A percentile compares a stretch with the other conserved stretches of the same genome.
Evolutionary conservation across 1,140 invertebrate species (phyloP).

Genomic region (Rhopalosiphum padi): DNA sequence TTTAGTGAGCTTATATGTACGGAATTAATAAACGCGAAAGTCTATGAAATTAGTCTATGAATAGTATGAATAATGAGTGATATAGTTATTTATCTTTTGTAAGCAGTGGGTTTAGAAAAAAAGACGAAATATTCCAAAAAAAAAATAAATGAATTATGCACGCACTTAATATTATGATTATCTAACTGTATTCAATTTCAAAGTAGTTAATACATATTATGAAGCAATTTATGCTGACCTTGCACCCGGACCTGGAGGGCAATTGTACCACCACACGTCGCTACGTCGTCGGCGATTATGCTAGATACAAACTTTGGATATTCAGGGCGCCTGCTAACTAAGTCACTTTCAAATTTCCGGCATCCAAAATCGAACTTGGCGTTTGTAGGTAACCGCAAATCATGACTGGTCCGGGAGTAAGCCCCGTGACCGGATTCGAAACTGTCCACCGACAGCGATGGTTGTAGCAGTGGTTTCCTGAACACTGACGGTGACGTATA

Average conservation of each 20-base stretch:
- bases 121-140: no score
- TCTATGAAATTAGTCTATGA: no score
- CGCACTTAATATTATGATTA: neutral
- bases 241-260: constrained; percentile 18
- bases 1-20: no score
- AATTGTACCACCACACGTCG: constrained; percentile 34
- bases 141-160: neutral
- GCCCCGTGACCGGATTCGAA: neutral
- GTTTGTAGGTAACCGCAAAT: neutral
- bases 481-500: constrained; percentile 55
- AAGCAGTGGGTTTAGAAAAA: no score
- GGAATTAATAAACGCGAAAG: no score
- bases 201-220: neutral
- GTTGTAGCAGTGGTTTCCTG: neutral
- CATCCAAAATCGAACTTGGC: neutral
- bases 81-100: no score
- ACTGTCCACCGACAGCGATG: neutral
- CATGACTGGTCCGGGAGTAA: neutral
- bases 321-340: neutral
- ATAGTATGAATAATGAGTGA: no score
- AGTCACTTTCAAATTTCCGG: neutral
- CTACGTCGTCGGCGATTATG: constrained; percentile 20
- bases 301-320: neutral
- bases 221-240: neutral
- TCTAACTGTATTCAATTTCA: neutral